A percentile compares a stretch with the other conserved stretches of the same genome.
phyloP scores from a whole-genome alignment of 2,797 vertebrate genomes.

The Tarsius wallacei region DNA sequence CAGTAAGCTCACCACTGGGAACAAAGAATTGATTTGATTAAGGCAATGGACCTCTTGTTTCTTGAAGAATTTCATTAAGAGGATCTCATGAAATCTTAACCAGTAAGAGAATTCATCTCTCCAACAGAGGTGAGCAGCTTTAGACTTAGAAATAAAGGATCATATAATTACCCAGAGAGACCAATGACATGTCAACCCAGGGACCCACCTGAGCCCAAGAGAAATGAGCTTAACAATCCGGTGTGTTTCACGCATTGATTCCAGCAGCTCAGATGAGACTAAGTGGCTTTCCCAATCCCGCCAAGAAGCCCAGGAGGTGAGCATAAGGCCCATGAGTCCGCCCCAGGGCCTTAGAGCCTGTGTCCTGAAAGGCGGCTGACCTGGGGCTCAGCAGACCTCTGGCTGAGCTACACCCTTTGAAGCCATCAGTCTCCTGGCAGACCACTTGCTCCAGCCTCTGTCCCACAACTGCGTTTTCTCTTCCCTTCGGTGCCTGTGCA shows the following conservation, averaged over 20 bases:
- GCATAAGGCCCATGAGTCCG: not conserved
- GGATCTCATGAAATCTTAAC: constrained; percentile 26
- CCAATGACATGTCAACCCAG: not conserved
- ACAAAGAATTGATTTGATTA: constrained; percentile 7
- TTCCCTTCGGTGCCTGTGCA: not conserved
- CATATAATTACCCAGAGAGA: not conserved
- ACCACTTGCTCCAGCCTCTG: not conserved
- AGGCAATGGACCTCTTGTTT: constrained; percentile 31
- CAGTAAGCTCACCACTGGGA: not conserved
- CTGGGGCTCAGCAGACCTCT: not conserved
- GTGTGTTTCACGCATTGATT: not conserved
- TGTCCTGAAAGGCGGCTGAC: not conserved
- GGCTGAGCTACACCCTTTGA: not conserved
- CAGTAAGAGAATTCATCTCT: constrained; percentile 31
- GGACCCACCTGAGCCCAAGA: not conserved
- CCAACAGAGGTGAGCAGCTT: not conserved
- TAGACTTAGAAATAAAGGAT: constrained; percentile 53
- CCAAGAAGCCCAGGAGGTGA: not conserved
- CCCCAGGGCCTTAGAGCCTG: not conserved
- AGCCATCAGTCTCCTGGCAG: not conserved
- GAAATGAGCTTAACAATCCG: not conserved
- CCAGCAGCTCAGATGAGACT: not conserved
- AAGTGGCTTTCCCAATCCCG: not conserved
- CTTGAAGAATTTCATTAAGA: constrained; percentile 63
- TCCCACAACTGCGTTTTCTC: not conserved